Base-by-base conservation (phyloP, 2,888 invertebrate species). In the Mycogona germanica region DNA sequence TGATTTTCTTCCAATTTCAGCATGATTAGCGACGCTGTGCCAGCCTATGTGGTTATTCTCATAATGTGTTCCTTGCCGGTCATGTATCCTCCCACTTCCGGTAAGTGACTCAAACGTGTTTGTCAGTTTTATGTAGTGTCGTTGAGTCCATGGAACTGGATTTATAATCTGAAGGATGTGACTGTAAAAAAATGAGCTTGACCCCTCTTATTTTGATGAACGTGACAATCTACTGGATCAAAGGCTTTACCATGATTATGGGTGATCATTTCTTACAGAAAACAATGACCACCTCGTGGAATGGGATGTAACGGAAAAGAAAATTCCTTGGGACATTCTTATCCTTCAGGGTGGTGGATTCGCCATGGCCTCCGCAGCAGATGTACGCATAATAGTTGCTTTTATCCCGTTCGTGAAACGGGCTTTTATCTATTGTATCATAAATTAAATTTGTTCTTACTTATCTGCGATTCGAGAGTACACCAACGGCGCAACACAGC, bases 241-340 rank as follows among this genome's bases (percentile, higher is more conserved):
- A n/a, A n/a, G n/a, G n/a, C n/a, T n/a, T n/a, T n/a, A n/a, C n/a
- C n/a, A n/a, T n/a, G n/a, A n/a, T n/a, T n/a, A n/a, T n/a, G n/a
- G n/a, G 35, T 35, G n/a, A 12, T 35, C 12, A 35, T 35, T 35
- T 9, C 9, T 40, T 40, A 9, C 21, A 40, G 51, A 21, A 9
- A n/a, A 51, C 2, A n/a, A 17, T 82, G 0, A 80, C 84, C 0
- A 75, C 81, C 72, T 91, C 25, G 78, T 91, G 6, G 41, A 51
- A 17, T 93, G 92, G 92, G 81, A 82, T 58, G 80, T 81, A 42
- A 78, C 88, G 25, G 85, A 89, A 65, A 77, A 82, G 51, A 87
- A 86, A 66, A 79, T 91, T 61, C 87, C 91, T 3, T 93, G 92
- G 92, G 87, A 89, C 42, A 76, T 92, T 3, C 77, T 92, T 28